Conservation (phyloP, 2,113 vertebrate genomes). For the Paradisaea rubra region DNA sequence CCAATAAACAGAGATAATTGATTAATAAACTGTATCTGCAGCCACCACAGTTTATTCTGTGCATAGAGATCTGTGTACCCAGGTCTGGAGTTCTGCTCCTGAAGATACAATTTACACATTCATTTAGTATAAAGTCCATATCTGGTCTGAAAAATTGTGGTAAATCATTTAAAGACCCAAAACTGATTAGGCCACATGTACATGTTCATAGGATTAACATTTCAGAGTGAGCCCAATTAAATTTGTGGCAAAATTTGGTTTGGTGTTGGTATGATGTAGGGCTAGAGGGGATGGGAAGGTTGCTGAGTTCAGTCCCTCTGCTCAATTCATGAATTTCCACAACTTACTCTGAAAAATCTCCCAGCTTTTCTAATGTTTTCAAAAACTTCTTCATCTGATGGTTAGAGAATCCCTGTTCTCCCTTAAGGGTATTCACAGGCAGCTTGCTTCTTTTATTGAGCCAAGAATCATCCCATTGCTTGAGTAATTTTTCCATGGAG, state of each 20-base stretch:
- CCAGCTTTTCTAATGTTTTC: not conserved
- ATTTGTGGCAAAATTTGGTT: not conserved
- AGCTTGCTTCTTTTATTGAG: not conserved
- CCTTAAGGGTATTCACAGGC: not conserved
- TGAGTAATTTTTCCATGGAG: not conserved
- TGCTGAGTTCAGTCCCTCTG: not conserved
- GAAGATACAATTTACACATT: not conserved
- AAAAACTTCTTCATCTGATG: not conserved
- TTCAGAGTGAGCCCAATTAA: not conserved
- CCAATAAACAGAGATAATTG: constrained; percentile 39
- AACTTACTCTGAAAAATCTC: not conserved
- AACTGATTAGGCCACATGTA: not conserved
- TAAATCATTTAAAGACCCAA: not conserved
- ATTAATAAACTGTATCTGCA: constrained; percentile 28
- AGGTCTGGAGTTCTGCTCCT: not conserved
- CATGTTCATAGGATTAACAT: not conserved
- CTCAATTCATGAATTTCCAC: not conserved
- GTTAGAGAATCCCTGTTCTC: not conserved
- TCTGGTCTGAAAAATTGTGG: not conserved
- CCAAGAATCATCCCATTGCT: not conserved
- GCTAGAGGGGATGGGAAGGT: not conserved
- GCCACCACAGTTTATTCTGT: not conserved
- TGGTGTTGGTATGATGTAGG: not conserved
- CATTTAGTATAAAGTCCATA: not conserved
- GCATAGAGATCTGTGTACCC: not conserved